These are phyloP conservation scores for Gobio occitaniae DNA, from an alignment of 2,797 vertebrate genomes.

Conservation along the genomic window DNA sequence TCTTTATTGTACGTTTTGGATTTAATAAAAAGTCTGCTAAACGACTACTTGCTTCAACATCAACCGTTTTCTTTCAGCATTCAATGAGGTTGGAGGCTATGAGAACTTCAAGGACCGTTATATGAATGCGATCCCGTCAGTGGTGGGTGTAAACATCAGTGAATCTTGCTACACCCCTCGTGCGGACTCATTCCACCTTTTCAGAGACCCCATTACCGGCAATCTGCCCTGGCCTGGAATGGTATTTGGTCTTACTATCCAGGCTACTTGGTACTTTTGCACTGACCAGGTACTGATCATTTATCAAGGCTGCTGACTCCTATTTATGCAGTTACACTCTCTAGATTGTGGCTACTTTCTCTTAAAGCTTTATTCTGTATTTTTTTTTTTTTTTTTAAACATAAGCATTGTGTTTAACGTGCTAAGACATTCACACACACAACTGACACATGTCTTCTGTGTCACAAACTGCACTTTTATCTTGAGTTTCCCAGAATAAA, in stretches of 20 bases:
- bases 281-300: conserved; percentile 88
- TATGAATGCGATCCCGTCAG: conserved; percentile 83
- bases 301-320: neutral
- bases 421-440: too few species aligned
- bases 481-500: too few species aligned
- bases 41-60: neutral
- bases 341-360: too few species aligned
- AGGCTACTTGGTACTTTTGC: conserved; percentile 94
- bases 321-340: neutral
- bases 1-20: neutral
- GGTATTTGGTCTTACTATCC: conserved; percentile 85
- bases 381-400: too few species aligned
- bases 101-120: conserved; percentile 82
- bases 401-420: too few species aligned
- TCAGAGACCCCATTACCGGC: conserved; percentile 82
- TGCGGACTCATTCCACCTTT: conserved; percentile 88
- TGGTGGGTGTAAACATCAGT: conserved; percentile 57
- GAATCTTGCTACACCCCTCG: conserved; percentile 83
- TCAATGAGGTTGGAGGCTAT: conserved; percentile 87
- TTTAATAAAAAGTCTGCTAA: neutral
- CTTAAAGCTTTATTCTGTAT: too few species aligned
- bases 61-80: conserved; percentile 67
- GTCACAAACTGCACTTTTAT: too few species aligned
- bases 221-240: conserved; percentile 93
- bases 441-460: too few species aligned